phyloP scores from a whole-genome alignment of 1,140 invertebrate genomes.

The Brachionus koreanus region DNA sequence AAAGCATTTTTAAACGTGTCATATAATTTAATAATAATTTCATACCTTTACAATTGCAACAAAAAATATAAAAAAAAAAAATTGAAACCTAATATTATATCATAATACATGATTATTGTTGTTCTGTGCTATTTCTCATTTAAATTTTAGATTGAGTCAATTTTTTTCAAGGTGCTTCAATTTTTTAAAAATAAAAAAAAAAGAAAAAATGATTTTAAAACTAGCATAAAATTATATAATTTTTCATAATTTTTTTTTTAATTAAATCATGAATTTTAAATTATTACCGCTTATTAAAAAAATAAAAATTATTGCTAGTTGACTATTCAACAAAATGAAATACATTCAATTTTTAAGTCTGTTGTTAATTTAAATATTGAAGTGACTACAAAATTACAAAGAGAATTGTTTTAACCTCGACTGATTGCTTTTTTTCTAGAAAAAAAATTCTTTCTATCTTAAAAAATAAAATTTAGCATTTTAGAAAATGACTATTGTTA shows the following conservation, averaged over 20 bases:
- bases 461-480: not conserved
- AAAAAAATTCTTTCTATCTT: not conserved
- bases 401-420: not conserved
- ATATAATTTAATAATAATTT: not conserved
- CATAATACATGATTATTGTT: not conserved
- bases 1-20: not conserved
- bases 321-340: too few species aligned
- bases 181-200: not conserved
- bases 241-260: not conserved
- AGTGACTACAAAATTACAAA: too few species aligned
- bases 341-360: too few species aligned
- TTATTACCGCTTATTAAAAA: not conserved
- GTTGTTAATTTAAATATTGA: too few species aligned
- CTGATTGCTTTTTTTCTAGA: not conserved
- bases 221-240: slow-evolving; percentile 4
- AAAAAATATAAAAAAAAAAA: not conserved
- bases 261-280: not conserved
- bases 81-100: not conserved
- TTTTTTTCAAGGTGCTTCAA: not conserved
- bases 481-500: not conserved
- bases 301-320: not conserved
- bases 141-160: slow-evolving; percentile 10
- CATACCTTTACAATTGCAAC: not conserved
- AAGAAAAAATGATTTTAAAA: not conserved
- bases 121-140: slow-evolving; percentile 1